Percentiles rank a stretch among this genome's conserved stretches.
These are phyloP conservation scores for Drosophila busckii DNA, from an alignment of 1,140 invertebrate species.

Conservation along the genomic window DNA sequence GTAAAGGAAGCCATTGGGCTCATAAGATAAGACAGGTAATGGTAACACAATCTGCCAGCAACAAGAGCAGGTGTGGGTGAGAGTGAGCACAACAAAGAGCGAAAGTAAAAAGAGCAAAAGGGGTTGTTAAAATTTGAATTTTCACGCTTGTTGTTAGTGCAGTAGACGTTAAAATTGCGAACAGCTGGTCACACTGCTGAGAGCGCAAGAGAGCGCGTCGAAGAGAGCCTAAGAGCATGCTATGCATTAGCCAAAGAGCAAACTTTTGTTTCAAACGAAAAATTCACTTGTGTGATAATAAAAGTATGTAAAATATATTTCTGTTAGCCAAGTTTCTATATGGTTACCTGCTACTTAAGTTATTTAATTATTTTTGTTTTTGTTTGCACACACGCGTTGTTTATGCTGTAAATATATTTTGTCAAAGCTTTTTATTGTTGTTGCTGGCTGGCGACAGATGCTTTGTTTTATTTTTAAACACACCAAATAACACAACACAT, in stretches of 20 bases:
- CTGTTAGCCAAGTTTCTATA: no score
- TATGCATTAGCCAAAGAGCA: not conserved
- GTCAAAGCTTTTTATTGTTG: slow-evolving; percentile 12
- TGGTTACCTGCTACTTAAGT: no score
- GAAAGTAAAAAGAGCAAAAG: not conserved
- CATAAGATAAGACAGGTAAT: slow-evolving; percentile 18
- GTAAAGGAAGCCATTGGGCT: slow-evolving; percentile 18
- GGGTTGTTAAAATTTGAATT: not conserved
- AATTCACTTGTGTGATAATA: slow-evolving; percentile 20
- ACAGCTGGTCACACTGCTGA: slow-evolving; percentile 9
- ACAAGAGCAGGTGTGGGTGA: not conserved
- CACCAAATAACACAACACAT: slow-evolving; percentile 30
- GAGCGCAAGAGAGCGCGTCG: not conserved
- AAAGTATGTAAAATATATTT: no score
- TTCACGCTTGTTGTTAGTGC: not conserved
- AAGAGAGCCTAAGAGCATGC: not conserved
- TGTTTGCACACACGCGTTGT: slow-evolving; percentile 14
- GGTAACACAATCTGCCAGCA: slow-evolving; percentile 23
- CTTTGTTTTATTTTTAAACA: slow-evolving; percentile 64
- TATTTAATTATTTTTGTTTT: slow-evolving; percentile 12
- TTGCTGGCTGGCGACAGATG: slow-evolving; percentile 10
- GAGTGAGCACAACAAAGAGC: slow-evolving; percentile 8
- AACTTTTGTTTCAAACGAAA: slow-evolving; percentile 1
- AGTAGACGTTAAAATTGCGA: not conserved
- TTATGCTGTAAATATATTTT: slow-evolving; percentile 5